These are phyloP conservation scores for Podilymbus podiceps DNA, from an alignment of 2,113 vertebrate genomes.

Conservation along the genomic window DNA sequence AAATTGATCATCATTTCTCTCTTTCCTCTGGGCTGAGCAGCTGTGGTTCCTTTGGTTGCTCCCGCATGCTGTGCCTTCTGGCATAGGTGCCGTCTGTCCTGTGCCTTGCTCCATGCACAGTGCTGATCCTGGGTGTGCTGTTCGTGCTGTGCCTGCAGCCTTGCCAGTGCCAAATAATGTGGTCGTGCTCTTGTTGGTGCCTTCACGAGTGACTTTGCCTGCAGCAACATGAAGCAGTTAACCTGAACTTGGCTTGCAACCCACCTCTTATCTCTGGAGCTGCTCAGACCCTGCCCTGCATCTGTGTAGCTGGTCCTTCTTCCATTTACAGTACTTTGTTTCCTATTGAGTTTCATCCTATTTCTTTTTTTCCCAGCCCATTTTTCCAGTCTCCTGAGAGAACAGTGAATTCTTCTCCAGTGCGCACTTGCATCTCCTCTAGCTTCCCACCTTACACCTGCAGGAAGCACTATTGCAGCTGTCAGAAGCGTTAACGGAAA, in stretches of 20 bases:
- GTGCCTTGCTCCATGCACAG: neutral
- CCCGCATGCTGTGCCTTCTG: neutral
- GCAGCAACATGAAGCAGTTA: neutral
- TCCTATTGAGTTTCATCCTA: neutral
- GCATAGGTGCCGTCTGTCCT: neutral
- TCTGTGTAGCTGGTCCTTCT: neutral
- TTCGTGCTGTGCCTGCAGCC: neutral
- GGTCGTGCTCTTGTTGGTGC: neutral
- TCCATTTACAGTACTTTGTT: neutral
- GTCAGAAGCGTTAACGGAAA: neutral
- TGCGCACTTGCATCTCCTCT: neutral
- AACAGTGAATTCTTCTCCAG: neutral
- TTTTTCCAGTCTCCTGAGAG: constrained; percentile 21
- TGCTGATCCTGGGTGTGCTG: neutral
- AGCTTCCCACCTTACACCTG: neutral
- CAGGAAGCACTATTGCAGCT: neutral
- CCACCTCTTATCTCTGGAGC: neutral
- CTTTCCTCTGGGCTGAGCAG: neutral
- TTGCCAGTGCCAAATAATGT: neutral
- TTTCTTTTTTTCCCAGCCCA: constrained; percentile 25
- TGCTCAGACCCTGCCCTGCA: neutral
- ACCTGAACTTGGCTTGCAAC: neutral
- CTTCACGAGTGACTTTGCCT: neutral
- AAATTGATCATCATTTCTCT: neutral
- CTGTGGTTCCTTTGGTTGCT: neutral